phyloP scores from a whole-genome alignment of 2,888 invertebrate genomes.

The Drymonia ruficornis region DNA sequence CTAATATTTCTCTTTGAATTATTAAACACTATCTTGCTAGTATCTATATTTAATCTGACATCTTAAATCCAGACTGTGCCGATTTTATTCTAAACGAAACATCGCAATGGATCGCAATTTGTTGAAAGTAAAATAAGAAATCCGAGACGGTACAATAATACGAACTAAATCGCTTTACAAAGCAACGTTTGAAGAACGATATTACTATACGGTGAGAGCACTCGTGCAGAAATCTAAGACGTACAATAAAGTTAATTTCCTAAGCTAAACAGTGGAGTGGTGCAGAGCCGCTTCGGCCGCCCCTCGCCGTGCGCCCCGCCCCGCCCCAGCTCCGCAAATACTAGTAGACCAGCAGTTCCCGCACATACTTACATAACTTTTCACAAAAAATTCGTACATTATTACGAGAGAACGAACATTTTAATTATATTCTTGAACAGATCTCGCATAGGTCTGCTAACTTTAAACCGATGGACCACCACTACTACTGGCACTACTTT shows the following conservation, averaged over 20 bases:
- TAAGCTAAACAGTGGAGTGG: slow-evolving; percentile 53
- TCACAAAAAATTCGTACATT: background rate
- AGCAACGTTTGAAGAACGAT: slow-evolving; percentile 24
- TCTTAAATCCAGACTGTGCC: too few relatives aligned
- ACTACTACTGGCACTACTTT: too few relatives aligned
- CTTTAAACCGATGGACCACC: too few relatives aligned
- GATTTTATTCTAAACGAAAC: too few relatives aligned
- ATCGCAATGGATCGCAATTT: background rate
- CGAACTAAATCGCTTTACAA: slow-evolving; percentile 36
- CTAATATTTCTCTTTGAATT: background rate
- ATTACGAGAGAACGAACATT: slow-evolving; percentile 1
- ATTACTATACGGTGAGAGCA: slow-evolving; percentile 22
- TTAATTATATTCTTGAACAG: background rate
- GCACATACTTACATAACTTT: slow-evolving; percentile 5
- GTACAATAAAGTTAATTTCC: slow-evolving; percentile 70
- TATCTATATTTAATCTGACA: too few relatives aligned
- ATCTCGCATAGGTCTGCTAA: too few relatives aligned
- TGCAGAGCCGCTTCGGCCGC: slow-evolving; percentile 4
- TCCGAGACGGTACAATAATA: slow-evolving; percentile 11
- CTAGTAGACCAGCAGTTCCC: slow-evolving; percentile 10
- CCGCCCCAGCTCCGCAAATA: slow-evolving; percentile 7
- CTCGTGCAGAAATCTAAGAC: slow-evolving; percentile 49
- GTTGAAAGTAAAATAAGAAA: background rate
- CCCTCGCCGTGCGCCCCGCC: slow-evolving; percentile 7
- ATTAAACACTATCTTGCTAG: background rate